These are phyloP conservation scores for Protobothrops mucrosquamatus DNA, from an alignment of 2,113 vertebrate species.

Conservation along the genomic window DNA sequence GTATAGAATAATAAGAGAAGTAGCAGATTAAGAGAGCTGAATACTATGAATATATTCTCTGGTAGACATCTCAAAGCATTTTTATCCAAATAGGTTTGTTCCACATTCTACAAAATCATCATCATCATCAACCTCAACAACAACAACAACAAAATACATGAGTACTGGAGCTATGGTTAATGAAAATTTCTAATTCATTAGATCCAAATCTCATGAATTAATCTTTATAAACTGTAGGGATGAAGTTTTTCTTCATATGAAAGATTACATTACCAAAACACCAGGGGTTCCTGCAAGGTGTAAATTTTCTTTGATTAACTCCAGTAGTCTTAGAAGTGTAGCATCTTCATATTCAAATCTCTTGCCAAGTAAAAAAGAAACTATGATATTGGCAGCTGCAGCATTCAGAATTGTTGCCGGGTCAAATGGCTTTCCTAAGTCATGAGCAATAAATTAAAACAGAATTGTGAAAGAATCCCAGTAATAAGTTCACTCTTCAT, in stretches of 20 bases:
- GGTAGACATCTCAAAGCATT: not conserved
- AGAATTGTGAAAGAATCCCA: not conserved
- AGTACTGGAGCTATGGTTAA: not conserved
- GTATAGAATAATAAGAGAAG: not conserved
- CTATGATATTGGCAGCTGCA: constrained; percentile 53
- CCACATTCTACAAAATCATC: not conserved
- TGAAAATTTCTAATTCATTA: not conserved
- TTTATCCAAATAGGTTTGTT: not conserved
- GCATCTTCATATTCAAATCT: constrained; percentile 44
- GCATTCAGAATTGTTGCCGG: constrained; percentile 36
- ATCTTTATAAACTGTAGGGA: not conserved
- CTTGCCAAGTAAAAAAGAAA: constrained; percentile 58
- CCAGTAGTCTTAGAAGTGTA: constrained; percentile 50
- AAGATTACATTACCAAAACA: constrained; percentile 38
- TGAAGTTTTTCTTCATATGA: not conserved
- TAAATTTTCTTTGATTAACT: constrained; percentile 39
- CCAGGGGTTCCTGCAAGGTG: constrained; percentile 27
- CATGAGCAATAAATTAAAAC: not conserved
- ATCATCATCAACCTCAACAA: not conserved
- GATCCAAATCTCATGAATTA: not conserved
- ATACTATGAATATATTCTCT: not conserved
- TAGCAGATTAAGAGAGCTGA: not conserved
- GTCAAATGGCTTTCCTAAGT: constrained; percentile 53
- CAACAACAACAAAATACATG: not conserved
- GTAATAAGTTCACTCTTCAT: not conserved